These are phyloP conservation scores for Pissodes strobi DNA, from an alignment of 1,140 invertebrate species.

Conservation along the genomic window DNA sequence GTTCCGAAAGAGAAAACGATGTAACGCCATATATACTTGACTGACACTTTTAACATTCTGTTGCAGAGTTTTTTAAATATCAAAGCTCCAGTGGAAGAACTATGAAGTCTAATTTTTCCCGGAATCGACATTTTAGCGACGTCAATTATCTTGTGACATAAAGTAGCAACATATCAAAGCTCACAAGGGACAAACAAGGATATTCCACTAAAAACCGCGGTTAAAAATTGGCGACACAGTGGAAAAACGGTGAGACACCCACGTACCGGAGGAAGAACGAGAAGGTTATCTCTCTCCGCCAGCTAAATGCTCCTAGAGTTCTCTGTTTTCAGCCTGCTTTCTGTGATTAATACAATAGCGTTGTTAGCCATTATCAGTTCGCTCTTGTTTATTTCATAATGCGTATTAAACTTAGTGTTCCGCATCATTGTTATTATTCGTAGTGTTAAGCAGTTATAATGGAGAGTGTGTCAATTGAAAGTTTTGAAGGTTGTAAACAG, in stretches of 20 bases:
- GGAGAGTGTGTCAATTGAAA: not conserved
- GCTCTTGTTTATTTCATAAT: slow-evolving; percentile 3
- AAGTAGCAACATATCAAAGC: not conserved
- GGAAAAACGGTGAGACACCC: not conserved
- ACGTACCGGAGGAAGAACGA: not conserved
- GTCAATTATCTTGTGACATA: not conserved
- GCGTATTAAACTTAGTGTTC: not conserved
- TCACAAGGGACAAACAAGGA: not conserved
- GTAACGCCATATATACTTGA: too few species aligned
- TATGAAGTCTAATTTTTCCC: not conserved
- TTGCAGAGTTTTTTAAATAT: too few species aligned
- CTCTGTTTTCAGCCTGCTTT: not conserved
- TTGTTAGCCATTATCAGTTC: slow-evolving; percentile 2
- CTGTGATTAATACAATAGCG: not conserved
- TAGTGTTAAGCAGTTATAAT: not conserved
- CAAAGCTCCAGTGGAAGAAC: not conserved
- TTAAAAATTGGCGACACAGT: not conserved
- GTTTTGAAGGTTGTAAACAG: too few species aligned
- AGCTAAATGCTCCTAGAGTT: not conserved
- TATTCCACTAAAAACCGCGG: not conserved
- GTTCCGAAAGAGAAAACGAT: too few species aligned
- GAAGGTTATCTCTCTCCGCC: not conserved
- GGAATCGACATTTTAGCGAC: not conserved
- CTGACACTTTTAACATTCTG: too few species aligned
- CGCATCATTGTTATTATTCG: slow-evolving; percentile 1